These are phyloP conservation scores for Prinia subflava DNA, from an alignment of 2,113 vertebrate genomes.

Conservation along the genomic window DNA sequence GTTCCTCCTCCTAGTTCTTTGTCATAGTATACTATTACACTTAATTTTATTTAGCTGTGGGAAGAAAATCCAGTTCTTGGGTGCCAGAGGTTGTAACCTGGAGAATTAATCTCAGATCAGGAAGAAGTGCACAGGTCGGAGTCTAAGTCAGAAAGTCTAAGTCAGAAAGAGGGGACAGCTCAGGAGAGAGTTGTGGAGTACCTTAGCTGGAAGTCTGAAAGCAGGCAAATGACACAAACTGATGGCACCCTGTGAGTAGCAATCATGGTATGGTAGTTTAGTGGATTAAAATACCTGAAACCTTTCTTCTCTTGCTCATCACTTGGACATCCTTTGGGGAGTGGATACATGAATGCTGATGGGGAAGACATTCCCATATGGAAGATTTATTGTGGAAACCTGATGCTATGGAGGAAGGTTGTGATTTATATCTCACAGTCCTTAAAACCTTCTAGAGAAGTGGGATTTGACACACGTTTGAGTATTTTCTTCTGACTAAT, in stretches of 20 bases:
- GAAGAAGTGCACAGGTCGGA: not conserved
- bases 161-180: not conserved
- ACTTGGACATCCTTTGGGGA: not conserved
- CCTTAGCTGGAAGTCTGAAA: not conserved
- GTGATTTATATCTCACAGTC: not conserved
- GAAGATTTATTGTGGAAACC: not conserved
- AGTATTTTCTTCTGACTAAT: not conserved
- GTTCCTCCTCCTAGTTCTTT: not conserved
- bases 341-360: not conserved
- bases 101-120: not conserved
- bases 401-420: not conserved
- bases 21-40: not conserved
- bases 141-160: not conserved
- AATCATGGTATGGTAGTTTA: not conserved
- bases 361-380: not conserved
- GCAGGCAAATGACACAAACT: not conserved
- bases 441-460: not conserved
- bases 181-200: not conserved
- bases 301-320: not conserved
- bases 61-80: not conserved
- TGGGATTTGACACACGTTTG: not conserved
- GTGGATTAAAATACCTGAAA: not conserved
- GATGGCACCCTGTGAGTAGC: not conserved
- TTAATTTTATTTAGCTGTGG: not conserved
- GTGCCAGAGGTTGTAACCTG: not conserved